These are phyloP conservation scores for Gortyna flavago DNA, from an alignment of 2,888 invertebrate genomes.

Conservation along the genomic window DNA sequence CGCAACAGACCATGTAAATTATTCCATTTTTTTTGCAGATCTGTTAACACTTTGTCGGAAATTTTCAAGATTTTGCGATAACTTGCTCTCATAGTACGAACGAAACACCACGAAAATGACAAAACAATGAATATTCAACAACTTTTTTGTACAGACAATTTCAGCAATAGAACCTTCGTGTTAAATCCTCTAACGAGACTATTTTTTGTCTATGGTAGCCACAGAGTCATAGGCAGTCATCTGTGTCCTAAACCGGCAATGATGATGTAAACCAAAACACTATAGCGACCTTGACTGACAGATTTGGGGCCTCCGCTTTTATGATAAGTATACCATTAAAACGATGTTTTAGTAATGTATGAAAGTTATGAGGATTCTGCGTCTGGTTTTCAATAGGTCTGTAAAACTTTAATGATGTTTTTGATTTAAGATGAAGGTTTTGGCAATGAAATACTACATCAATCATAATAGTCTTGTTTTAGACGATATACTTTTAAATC, in stretches of 20 bases:
- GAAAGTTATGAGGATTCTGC: slow-evolving; percentile 41
- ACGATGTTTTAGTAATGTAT: slow-evolving; percentile 44
- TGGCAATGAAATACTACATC: slow-evolving; percentile 35
- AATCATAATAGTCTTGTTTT: neutral
- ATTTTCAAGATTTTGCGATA: slow-evolving; percentile 13
- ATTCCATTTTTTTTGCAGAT: slow-evolving; percentile 23
- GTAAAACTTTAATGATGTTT: slow-evolving; percentile 48
- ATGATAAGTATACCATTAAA: slow-evolving; percentile 65
- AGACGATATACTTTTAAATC: neutral
- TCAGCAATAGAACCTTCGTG: slow-evolving; percentile 26
- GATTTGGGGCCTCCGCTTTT: slow-evolving; percentile 71
- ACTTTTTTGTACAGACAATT: slow-evolving; percentile 33
- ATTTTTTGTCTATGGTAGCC: slow-evolving; percentile 45
- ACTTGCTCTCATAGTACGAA: neutral
- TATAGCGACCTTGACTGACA: slow-evolving; percentile 77
- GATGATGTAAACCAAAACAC: slow-evolving; percentile 80
- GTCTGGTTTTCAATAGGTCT: slow-evolving; percentile 50
- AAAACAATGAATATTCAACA: slow-evolving; percentile 38
- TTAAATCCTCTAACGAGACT: slow-evolving; percentile 42
- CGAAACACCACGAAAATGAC: slow-evolving; percentile 19
- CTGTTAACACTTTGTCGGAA: slow-evolving; percentile 27
- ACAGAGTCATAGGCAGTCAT: slow-evolving; percentile 71
- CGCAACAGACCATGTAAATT: slow-evolving; percentile 39
- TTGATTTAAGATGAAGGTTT: slow-evolving; percentile 14
- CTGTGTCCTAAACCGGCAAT: slow-evolving; percentile 75